Evolutionary conservation across 2,888 invertebrate species (phyloP).

Genomic region (Andrena chrysosceles): DNA sequence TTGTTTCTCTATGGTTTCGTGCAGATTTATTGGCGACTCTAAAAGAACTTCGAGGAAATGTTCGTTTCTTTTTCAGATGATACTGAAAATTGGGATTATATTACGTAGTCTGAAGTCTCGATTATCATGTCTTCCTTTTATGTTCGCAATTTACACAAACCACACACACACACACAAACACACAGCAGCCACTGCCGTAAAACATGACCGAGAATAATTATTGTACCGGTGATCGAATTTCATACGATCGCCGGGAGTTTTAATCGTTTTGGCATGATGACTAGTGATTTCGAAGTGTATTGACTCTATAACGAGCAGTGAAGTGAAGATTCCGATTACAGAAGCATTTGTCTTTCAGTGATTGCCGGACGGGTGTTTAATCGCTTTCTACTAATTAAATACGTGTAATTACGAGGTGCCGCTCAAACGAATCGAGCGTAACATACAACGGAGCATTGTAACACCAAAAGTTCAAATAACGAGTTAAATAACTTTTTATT

Average conservation of each 20-base stretch:
- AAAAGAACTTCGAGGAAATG: slow-evolving; percentile 1
- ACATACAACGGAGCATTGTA: slow-evolving; percentile 50
- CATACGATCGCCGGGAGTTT: slow-evolving; percentile 25
- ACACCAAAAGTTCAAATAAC: slow-evolving; percentile 68
- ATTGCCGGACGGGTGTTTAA: slow-evolving; percentile 40
- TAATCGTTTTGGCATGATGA: slow-evolving; percentile 55
- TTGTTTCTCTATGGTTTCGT: slow-evolving; percentile 39
- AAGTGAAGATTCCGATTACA: slow-evolving; percentile 49
- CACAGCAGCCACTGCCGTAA: slow-evolving; percentile 40
- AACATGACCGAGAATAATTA: slow-evolving; percentile 22
- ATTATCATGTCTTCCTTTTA: slow-evolving; percentile 53
- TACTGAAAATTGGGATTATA: slow-evolving; percentile 11
- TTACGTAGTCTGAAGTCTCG: slow-evolving; percentile 31
- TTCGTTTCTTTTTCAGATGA: slow-evolving; percentile 28
- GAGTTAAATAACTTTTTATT: slow-evolving; percentile 61
- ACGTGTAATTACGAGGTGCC: slow-evolving; percentile 27
- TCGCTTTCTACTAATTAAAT: slow-evolving; percentile 49
- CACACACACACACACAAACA: no score
- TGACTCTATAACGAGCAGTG: slow-evolving; percentile 21
- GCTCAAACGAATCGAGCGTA: slow-evolving; percentile 43
- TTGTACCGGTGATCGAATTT: slow-evolving; percentile 8
- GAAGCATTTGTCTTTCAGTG: slow-evolving; percentile 52
- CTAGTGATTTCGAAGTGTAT: slow-evolving; percentile 38
- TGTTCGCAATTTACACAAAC: slow-evolving; percentile 39
- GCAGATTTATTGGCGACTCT: slow-evolving; percentile 2